These are phyloP conservation scores for Neotoma lepida DNA, from an alignment of 2,113 vertebrate genomes.

Conservation along the genomic window DNA sequence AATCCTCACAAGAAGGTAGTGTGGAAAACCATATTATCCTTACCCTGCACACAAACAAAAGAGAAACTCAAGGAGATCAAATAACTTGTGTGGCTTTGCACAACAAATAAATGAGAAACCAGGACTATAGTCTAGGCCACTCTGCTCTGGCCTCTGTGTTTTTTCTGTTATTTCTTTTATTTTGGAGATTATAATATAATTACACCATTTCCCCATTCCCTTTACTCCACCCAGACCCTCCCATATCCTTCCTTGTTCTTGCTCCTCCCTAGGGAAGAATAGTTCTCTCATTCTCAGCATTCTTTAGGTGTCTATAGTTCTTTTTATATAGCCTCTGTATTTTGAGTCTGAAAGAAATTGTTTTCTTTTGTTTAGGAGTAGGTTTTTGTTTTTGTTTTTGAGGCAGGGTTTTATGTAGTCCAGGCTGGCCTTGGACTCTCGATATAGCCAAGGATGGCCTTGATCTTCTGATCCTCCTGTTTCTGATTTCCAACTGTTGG, in stretches of 20 bases:
- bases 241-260: neutral
- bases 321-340: neutral
- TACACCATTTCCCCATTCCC: too few relatives aligned
- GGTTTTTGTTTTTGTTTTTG: neutral
- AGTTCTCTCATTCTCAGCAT: neutral
- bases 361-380: neutral
- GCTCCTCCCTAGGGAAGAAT: neutral
- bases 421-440: neutral
- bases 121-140: neutral
- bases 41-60: neutral
- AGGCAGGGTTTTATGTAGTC: neutral
- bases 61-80: neutral
- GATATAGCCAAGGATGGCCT: too few relatives aligned
- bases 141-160: neutral
- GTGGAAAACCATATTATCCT: neutral
- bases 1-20: neutral
- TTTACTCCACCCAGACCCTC: neutral
- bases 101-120: neutral
- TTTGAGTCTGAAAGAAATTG: neutral
- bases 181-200: neutral
- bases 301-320: neutral
- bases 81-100: fast-evolving
- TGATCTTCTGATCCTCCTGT: neutral
- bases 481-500: neutral
- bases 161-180: neutral